Percentiles rank a stretch among this genome's conserved stretches.
Evolutionary conservation across 2,888 invertebrate genomes (phyloP).

Genomic region (Megaustenia siamemsis): DNA sequence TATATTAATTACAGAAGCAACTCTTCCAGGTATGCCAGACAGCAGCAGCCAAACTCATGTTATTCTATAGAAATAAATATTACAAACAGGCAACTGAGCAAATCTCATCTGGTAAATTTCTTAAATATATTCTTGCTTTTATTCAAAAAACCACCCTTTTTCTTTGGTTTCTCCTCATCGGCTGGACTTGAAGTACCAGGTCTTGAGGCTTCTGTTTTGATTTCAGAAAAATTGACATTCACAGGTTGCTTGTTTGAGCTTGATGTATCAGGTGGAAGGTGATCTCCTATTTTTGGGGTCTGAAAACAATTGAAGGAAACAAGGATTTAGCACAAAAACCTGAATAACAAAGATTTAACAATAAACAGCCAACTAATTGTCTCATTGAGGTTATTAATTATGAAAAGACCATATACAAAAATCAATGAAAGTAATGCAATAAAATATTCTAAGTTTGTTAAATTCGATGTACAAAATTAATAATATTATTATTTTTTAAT

Average conservation of each 20-base stretch:
- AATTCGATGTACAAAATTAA: no score
- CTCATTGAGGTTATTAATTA: no score
- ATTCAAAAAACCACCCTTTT: constrained; percentile 72
- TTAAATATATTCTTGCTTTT: constrained; percentile 77
- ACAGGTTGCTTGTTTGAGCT: constrained; percentile 26
- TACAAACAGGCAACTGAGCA: not conserved
- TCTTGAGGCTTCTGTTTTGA: constrained; percentile 34
- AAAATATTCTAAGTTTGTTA: no score
- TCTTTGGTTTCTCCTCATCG: constrained; percentile 67
- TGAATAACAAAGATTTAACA: not conserved
- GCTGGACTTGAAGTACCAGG: constrained; percentile 47
- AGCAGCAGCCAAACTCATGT: not conserved
- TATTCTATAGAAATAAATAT: not conserved
- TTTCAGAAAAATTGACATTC: constrained; percentile 24
- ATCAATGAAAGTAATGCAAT: no score
- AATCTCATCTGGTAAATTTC: constrained; percentile 71
- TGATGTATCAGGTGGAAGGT: constrained; percentile 14
- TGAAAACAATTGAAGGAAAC: constrained; percentile 1
- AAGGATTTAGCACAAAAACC: not conserved
- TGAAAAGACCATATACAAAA: no score
- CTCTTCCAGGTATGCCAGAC: no score
- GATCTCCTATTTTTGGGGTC: constrained; percentile 43
- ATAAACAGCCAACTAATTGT: no score
- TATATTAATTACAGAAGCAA: not conserved
- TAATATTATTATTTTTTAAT: no score